Evolutionary conservation across 2,113 vertebrate genomes (phyloP).

Genomic region (Clinocottus analis): DNA sequence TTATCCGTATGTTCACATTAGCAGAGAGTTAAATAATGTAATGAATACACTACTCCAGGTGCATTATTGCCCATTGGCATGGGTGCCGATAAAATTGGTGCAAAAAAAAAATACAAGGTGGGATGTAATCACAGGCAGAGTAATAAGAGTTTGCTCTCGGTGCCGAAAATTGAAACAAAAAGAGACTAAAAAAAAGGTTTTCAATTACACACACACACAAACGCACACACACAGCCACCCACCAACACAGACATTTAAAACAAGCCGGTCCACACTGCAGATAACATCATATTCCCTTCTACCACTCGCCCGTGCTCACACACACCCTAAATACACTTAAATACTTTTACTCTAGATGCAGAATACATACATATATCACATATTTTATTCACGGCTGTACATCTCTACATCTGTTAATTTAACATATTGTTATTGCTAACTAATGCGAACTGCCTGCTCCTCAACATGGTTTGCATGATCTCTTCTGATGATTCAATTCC

Average conservation of each 20-base stretch:
- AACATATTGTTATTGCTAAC: background rate
- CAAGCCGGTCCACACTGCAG: constrained; percentile 1
- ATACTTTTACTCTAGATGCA: background rate
- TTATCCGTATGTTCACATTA: background rate
- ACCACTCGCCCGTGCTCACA: background rate
- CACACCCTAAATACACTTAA: background rate
- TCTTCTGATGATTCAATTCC: background rate
- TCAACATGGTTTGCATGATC: background rate
- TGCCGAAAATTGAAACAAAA: background rate
- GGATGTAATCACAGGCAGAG: background rate
- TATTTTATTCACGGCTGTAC: background rate
- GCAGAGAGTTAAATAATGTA: background rate
- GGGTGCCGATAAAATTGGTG: background rate
- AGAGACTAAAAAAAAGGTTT: constrained; percentile 14
- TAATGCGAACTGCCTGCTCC: background rate
- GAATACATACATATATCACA: background rate
- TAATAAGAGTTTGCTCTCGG: constrained; percentile 5
- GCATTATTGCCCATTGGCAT: background rate
- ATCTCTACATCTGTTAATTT: constrained; percentile 7
- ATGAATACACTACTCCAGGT: background rate
- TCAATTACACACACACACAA: background rate
- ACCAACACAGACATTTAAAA: background rate
- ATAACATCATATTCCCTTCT: background rate
- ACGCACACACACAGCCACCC: background rate
- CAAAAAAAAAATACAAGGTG: constrained; percentile 16